Evolutionary conservation across 1,140 invertebrate species (phyloP).

Genomic region (Harpegnathos saltator): DNA sequence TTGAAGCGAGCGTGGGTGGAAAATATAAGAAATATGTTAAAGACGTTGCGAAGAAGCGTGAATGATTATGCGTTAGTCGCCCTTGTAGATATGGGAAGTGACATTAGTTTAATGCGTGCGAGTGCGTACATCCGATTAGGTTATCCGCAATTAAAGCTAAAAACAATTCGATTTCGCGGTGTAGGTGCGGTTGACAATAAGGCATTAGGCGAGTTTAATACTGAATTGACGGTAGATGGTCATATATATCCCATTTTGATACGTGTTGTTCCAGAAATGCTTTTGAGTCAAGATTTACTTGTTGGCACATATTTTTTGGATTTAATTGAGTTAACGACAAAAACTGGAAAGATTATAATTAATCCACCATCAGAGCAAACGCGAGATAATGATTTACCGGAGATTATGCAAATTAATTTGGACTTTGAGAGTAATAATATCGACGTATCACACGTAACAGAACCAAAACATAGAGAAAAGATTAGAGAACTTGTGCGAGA

Average conservation of each 20-base stretch:
- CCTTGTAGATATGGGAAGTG: background rate
- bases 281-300: background rate
- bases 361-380: background rate
- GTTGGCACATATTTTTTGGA: conserved; percentile 34
- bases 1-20: background rate
- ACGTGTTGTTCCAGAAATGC: background rate
- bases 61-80: background rate
- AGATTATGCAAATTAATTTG: conserved; percentile 1
- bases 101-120: background rate
- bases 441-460: background rate
- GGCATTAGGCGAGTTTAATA: conserved; percentile 11
- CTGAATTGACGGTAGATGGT: background rate
- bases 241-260: background rate
- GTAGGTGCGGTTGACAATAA: background rate
- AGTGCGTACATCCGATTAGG: background rate
- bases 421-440: background rate
- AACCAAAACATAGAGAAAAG: background rate
- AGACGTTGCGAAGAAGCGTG: background rate
- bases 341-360: background rate
- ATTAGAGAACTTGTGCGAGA: background rate
- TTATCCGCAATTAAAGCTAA: background rate
- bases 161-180: background rate
- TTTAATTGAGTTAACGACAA: background rate
- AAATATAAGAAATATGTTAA: background rate
- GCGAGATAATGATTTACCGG: background rate